Base-by-base conservation (phyloP, 1,140 invertebrate species). In the Lepidostoma basale region DNA sequence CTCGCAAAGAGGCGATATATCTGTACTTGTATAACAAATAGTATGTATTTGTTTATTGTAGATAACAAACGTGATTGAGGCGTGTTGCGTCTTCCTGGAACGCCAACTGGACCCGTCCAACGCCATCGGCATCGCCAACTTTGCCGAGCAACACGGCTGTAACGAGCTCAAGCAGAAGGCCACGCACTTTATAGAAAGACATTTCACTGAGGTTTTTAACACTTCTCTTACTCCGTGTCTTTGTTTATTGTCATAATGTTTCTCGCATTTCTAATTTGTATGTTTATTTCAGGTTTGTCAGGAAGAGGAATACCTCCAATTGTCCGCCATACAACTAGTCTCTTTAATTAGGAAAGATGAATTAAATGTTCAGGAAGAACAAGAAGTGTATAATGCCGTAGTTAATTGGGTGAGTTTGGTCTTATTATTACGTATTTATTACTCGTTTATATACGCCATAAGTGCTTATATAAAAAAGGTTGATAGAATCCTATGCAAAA, bases 31-130 rank as follows among this genome's bases (percentile, higher is more conserved):
- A 42, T 42, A 42, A n/a, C n/a, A n/a, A n/a, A n/a, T n/a, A n/a
- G n/a, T n/a, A n/a, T n/a, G n/a, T n/a, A n/a, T n/a, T n/a, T n/a
- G n/a, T 33, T 20, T 49, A 22, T 62, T 77, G 25, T 79, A 92
- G 89, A 91, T 95, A 74, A 88, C 87, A 66, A 92, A 94, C 84
- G 92, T 97, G 22, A 94, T 96, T 71, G 91, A 95, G 73, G 93
- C 93, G 0, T 97, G 94, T 82, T 94, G 92, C 81, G 88, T 90
- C 36, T 97, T 96, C 81, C 83, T 97, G 36, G 94, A 96, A 83
- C 87, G 91, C 23, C 94, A 97, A 78, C 80, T 97, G 62, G 93
- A 96, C 78, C 93, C 94, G n/a, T 92, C 90, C 63, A 97, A 97
- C 81, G 94, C 93, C 18, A 95, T 97, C 62, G 94, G 95, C 44